Conservation (phyloP, 2,888 invertebrate genomes). For the Sarcophaga variegata region DNA sequence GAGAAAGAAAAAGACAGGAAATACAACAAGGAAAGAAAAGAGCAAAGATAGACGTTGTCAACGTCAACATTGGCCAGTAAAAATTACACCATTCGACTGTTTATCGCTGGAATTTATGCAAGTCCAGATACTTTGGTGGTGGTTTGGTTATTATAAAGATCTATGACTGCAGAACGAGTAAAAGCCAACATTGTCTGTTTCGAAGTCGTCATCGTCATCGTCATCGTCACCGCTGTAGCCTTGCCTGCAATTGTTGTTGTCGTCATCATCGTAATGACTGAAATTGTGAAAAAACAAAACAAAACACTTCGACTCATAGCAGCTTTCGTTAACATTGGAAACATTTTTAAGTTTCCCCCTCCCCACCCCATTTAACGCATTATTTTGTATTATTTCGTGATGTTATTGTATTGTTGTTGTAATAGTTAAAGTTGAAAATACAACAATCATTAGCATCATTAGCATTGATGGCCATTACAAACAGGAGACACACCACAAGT, state of each 20-base stretch:
- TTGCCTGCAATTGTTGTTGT: slow-evolving; percentile 42
- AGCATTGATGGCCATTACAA: slow-evolving; percentile 70
- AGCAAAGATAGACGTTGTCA: slow-evolving; percentile 31
- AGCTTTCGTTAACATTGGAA: slow-evolving; percentile 63
- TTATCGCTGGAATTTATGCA: slow-evolving; percentile 68
- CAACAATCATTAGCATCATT: slow-evolving; percentile 72
- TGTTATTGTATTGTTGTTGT: slow-evolving; percentile 36
- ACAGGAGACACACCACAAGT: slow-evolving; percentile 59
- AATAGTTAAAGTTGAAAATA: slow-evolving; percentile 59
- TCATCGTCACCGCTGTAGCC: slow-evolving; percentile 27
- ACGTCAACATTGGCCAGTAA: slow-evolving; percentile 40
- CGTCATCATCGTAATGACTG: slow-evolving; percentile 11
- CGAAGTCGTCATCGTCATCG: slow-evolving; percentile 16
- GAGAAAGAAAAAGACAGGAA: not conserved
- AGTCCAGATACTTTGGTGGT: slow-evolving; percentile 53
- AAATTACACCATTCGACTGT: slow-evolving; percentile 62
- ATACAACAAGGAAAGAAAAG: no score
- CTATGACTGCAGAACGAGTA: slow-evolving; percentile 56
- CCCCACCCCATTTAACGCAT: slow-evolving; percentile 64
- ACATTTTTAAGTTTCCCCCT: slow-evolving; percentile 57
- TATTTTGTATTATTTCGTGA: slow-evolving; percentile 54
- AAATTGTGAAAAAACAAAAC: slow-evolving; percentile 35
- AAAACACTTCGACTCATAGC: not conserved
- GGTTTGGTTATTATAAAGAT: slow-evolving; percentile 61
- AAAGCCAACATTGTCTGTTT: slow-evolving; percentile 48